Conservation (phyloP, 2,797 vertebrate genomes). For the Lepidocolaptes lacrymiger region DNA sequence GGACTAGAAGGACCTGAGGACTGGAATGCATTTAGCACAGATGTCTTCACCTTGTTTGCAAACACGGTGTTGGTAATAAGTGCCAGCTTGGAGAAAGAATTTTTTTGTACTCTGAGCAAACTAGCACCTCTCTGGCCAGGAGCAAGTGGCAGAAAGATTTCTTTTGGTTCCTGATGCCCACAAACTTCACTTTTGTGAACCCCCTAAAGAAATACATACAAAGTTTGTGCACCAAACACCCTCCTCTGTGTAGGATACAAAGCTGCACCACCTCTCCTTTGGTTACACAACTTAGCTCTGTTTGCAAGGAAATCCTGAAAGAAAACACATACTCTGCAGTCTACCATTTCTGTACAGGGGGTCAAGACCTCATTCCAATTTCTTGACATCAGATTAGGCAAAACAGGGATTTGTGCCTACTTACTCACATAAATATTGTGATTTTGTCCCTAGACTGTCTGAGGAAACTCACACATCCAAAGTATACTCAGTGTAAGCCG, state of each 20-base stretch:
- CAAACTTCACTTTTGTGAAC: not conserved
- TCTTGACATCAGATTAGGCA: not conserved
- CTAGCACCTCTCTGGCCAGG: not conserved
- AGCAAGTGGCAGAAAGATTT: not conserved
- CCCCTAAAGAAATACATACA: not conserved
- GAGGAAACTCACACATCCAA: not conserved
- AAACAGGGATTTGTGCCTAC: not conserved
- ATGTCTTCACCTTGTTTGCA: not conserved
- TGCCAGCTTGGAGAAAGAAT: not conserved
- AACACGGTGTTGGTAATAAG: fast-evolving
- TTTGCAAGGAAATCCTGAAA: not conserved
- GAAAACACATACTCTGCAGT: not conserved
- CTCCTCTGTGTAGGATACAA: not conserved
- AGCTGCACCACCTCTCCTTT: not conserved
- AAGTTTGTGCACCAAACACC: not conserved
- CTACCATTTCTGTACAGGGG: not conserved
- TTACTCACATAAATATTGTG: not conserved
- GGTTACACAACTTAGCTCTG: not conserved
- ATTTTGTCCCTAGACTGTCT: not conserved
- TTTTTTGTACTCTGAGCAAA: not conserved
- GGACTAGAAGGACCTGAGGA: not conserved
- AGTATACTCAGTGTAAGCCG: not conserved
- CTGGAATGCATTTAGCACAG: not conserved
- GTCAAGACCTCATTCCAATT: not conserved
- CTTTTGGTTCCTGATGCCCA: not conserved